Evolutionary conservation across 2,113 vertebrate genomes (phyloP).

Genomic region (Chaetodon auriga): DNA sequence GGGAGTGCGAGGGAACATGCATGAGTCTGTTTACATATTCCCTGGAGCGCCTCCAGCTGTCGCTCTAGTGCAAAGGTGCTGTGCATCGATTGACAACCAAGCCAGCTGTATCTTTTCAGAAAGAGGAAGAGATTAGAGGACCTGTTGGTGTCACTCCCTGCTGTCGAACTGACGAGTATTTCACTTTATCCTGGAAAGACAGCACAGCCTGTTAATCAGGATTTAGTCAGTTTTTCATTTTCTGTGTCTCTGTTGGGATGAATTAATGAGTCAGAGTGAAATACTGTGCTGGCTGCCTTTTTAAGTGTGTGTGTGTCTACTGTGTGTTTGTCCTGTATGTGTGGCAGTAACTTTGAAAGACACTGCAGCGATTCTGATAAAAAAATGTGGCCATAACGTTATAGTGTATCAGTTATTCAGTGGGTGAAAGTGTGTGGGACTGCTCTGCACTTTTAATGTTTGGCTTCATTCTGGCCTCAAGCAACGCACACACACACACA

Average conservation of each 20-base stretch:
- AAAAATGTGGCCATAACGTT: neutral
- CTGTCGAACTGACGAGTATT: slow-evolving; percentile 5
- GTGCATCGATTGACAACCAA: slow-evolving; percentile 43
- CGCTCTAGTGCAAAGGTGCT: slow-evolving; percentile 41
- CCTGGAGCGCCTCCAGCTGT: slow-evolving; percentile 63
- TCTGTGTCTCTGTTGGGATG: neutral
- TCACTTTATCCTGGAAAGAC: neutral
- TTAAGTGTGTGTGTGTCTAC: neutral
- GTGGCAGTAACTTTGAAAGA: neutral
- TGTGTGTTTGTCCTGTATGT: neutral
- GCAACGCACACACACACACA: slow-evolving; percentile 12
- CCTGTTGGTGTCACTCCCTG: slow-evolving; percentile 22
- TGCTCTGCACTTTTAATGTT: slow-evolving; percentile 36
- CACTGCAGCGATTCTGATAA: neutral
- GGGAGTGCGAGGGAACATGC: slow-evolving; percentile 23
- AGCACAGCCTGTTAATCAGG: neutral
- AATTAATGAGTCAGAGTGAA: neutral
- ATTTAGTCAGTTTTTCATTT: slow-evolving; percentile 3
- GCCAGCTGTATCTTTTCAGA: slow-evolving; percentile 56
- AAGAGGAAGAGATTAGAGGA: slow-evolving; percentile 18
- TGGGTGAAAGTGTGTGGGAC: slow-evolving; percentile 54
- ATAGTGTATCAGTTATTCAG: slow-evolving; percentile 25
- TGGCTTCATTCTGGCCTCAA: slow-evolving; percentile 46
- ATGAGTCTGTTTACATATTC: slow-evolving; percentile 49
- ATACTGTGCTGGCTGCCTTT: neutral